phyloP scores from a whole-genome alignment of 2,888 invertebrate genomes.

The Phlogophora meticulosa region DNA sequence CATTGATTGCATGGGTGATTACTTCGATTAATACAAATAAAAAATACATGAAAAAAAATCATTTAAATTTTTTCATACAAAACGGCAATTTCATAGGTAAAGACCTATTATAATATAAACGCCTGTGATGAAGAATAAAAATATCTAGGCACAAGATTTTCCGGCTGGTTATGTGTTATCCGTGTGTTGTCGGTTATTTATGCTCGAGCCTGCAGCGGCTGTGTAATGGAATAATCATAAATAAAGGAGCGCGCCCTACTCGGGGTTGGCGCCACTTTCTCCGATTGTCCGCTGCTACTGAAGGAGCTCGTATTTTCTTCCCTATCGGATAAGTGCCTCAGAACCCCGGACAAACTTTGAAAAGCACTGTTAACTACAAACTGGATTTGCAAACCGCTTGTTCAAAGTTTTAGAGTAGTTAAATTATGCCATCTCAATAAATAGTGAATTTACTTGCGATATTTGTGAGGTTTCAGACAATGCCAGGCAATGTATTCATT shows the following conservation, averaged over 20 bases:
- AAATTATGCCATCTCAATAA: conserved; percentile 7
- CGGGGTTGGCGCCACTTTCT: conserved; percentile 55
- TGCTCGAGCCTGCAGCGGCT: conserved; percentile 62
- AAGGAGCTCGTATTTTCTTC: conserved; percentile 48
- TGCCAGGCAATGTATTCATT: too few species aligned
- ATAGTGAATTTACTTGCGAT: background rate
- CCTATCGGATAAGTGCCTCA: conserved; percentile 48
- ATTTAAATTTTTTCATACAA: too few species aligned
- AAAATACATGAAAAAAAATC: too few species aligned
- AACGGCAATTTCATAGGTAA: too few species aligned
- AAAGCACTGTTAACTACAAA: conserved; percentile 41
- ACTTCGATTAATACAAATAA: too few species aligned
- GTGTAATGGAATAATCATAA: conserved; percentile 67
- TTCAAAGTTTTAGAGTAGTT: conserved; percentile 31
- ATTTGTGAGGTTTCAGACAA: background rate
- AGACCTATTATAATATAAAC: conserved; percentile 18
- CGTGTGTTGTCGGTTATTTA: conserved; percentile 68
- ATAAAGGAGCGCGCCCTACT: conserved; percentile 60
- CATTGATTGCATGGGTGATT: too few species aligned
- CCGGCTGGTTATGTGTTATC: conserved; percentile 63
- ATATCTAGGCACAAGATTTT: conserved; percentile 56
- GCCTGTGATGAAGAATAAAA: conserved; percentile 33
- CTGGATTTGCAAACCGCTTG: conserved; percentile 37
- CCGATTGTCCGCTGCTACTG: conserved; percentile 43
- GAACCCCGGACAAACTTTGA: conserved; percentile 35